phyloP scores from a whole-genome alignment of 2,113 vertebrate species.

The Leptobrachium leishanense region DNA sequence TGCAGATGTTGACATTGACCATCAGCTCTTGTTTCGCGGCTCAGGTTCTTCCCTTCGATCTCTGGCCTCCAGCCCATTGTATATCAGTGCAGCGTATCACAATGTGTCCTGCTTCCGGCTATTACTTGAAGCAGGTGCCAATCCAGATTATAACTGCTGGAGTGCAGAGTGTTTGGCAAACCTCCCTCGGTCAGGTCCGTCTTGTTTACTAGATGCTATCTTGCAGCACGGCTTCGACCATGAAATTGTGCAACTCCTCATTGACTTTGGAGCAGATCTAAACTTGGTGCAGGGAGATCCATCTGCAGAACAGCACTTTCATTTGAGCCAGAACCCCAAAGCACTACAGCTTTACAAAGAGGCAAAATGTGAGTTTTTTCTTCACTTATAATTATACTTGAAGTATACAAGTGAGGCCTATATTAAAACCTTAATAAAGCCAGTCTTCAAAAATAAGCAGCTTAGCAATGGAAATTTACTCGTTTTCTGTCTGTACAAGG shows the following conservation, averaged over 20 bases:
- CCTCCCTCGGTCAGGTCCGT: constrained; percentile 78
- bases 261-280: constrained; percentile 86
- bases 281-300: constrained; percentile 78
- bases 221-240: constrained; percentile 85
- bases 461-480: too few relatives aligned
- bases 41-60: constrained; percentile 73
- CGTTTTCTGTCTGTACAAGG: too few relatives aligned
- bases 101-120: constrained; percentile 86
- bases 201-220: constrained; percentile 87
- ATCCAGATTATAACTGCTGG: constrained; percentile 89
- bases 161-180: constrained; percentile 79
- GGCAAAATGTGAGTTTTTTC: constrained; percentile 77
- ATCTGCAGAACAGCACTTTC: constrained; percentile 60
- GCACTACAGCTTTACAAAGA: constrained; percentile 79
- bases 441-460: too few relatives aligned
- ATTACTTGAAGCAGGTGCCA: constrained; percentile 84
- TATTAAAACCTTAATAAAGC: too few relatives aligned
- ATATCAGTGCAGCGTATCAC: constrained; percentile 92
- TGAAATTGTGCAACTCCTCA: constrained; percentile 77
- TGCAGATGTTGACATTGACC: constrained; percentile 88
- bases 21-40: constrained; percentile 69
- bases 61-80: constrained; percentile 86
- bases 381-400: too few relatives aligned
- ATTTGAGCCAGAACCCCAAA: constrained; percentile 80
- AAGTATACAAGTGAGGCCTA: too few relatives aligned